Base-by-base conservation (phyloP, 2,888 invertebrate species). In the Phengaris alcon region DNA sequence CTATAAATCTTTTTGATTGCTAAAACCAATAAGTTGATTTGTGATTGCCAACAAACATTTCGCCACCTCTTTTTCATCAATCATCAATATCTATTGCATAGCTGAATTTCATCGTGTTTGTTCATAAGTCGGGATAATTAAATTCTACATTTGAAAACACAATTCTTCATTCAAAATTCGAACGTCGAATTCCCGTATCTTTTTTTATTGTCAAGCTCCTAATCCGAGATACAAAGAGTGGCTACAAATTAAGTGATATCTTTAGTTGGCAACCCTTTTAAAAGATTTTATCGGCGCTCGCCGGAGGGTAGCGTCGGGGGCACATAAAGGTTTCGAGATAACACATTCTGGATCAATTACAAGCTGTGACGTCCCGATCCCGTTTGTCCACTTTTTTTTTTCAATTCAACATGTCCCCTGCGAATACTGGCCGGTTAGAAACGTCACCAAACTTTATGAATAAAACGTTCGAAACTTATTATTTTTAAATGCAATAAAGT, bases 161-260 rank as follows among this genome's bases (percentile, higher is more conserved):
- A 82, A 82, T 84, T 85, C 82, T 84, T 80, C 82, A 84, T 82
- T 84, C 82, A 85, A 87, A 87, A 87, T 72, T 52, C 54, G 54
- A 72, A 8, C 52, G 54, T 54, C 12, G 51, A 72, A 35, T 52
- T 54, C 52, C 54, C 52, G 72, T 72, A 80, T 83, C 79, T 84
- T 82, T 87, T 87, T 88, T 80, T 86, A 64, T 44, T 86, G 86
- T 86, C 84, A 86, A 87, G 84, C 85, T 87, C 85, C 87, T 87
- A 89, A 88, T 88, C 85, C 88, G 85, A 83, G 86, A 87, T 87
- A 92, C 89, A 90, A 91, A 90, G 90, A 90, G 88, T 88, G 86
- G 89, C 89, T 90, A 93, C 93, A 93, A 93, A 93, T 93, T 93
- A 93, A 92, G 91, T 90, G 90, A 90, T 92, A 92, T 92, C 91